Percentiles rank a stretch among this genome's conserved stretches.
These are phyloP conservation scores for Diglossa cyanea DNA, from an alignment of 2,797 vertebrate genomes.

Conservation along the genomic window DNA sequence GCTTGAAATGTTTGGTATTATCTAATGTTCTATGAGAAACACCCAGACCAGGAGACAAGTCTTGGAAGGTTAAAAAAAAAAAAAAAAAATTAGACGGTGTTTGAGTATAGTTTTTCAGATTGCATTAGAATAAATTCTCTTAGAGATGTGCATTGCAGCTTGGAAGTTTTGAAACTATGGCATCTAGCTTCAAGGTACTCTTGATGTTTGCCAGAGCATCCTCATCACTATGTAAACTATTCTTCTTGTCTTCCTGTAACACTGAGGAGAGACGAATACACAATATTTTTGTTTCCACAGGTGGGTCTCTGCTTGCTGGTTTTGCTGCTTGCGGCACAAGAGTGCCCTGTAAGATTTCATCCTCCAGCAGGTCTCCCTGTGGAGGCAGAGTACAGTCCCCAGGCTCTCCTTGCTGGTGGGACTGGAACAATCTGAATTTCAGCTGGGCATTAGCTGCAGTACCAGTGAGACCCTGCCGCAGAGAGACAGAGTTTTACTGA, in stretches of 20 bases:
- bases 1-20: slow-evolving; percentile 30
- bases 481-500: slow-evolving; percentile 34
- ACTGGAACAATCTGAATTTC: slow-evolving; percentile 48
- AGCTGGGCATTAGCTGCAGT: neutral
- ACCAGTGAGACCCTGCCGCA: neutral
- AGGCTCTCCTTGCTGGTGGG: slow-evolving; percentile 1
- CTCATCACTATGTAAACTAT: neutral
- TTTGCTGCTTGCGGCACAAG: neutral
- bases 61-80: neutral
- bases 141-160: neutral
- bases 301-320: neutral
- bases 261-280: neutral
- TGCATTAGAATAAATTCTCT: neutral
- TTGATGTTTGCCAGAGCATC: neutral
- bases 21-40: neutral
- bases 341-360: neutral
- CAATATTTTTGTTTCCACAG: neutral
- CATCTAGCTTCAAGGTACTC: neutral
- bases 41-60: neutral
- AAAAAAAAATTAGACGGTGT: neutral
- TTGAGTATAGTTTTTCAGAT: neutral
- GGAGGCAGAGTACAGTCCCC: neutral
- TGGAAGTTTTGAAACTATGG: neutral
- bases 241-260: neutral
- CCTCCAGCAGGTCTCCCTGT: neutral